phyloP scores from a whole-genome alignment of 2,797 vertebrate genomes.

The Masticophis lateralis region DNA sequence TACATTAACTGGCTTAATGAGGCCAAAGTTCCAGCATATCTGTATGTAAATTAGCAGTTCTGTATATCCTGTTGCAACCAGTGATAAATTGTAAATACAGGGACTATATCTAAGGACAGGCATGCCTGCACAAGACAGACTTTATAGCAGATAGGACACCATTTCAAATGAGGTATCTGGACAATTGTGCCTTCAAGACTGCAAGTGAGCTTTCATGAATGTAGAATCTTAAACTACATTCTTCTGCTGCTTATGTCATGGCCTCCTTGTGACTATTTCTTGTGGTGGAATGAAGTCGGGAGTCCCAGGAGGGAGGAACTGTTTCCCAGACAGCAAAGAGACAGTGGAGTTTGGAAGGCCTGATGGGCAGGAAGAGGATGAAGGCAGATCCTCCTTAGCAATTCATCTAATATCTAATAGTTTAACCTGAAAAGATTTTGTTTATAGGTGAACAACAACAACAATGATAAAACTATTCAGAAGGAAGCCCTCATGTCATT shows the following conservation, averaged over 20 bases:
- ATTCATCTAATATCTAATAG: not conserved
- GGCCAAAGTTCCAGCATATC: not conserved
- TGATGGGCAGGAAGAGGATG: not conserved
- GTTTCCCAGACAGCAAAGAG: not conserved
- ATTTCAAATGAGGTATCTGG: not conserved
- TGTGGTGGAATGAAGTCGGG: not conserved
- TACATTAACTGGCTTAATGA: not conserved
- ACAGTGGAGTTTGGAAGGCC: not conserved
- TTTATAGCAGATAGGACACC: not conserved
- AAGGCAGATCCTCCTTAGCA: not conserved
- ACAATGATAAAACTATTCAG: not conserved
- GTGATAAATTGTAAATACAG: not conserved
- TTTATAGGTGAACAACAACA: not conserved
- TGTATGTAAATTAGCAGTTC: not conserved
- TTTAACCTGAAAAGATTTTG: not conserved
- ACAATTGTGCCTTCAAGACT: not conserved
- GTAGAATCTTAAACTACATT: not conserved
- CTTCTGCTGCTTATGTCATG: not conserved
- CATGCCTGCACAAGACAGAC: not conserved
- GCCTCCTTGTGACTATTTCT: constrained; percentile 22
- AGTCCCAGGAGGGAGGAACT: not conserved
- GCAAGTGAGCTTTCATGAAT: not conserved
- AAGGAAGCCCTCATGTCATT: not conserved
- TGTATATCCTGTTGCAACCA: not conserved
- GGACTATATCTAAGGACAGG: not conserved